A percentile compares a stretch with the other conserved stretches of the same genome.
These are phyloP conservation scores for Notothenia coriiceps DNA, from an alignment of 2,113 vertebrate species.

Conservation along the genomic window DNA sequence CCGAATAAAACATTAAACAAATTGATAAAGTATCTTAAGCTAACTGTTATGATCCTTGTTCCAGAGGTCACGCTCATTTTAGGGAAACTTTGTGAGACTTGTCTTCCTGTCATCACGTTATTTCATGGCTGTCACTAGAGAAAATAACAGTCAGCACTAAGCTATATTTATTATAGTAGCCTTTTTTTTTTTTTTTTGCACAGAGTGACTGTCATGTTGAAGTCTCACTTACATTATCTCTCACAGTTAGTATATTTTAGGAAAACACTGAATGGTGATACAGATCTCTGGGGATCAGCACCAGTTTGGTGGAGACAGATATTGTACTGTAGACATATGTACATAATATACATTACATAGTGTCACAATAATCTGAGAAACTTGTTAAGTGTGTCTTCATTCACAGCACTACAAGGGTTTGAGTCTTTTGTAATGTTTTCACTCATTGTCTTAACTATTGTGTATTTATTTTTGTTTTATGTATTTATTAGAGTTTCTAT, in stretches of 20 bases:
- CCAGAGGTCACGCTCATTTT: slow-evolving; percentile 30
- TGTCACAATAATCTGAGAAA: slow-evolving; percentile 43
- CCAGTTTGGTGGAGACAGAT: slow-evolving; percentile 38
- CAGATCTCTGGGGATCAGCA: slow-evolving; percentile 14
- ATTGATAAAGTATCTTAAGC: neutral
- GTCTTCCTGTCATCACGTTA: slow-evolving; percentile 18
- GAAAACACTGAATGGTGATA: slow-evolving; percentile 31
- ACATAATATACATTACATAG: slow-evolving; percentile 32
- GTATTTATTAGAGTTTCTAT: slow-evolving; percentile 82
- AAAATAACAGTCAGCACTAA: slow-evolving; percentile 77
- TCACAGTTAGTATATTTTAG: slow-evolving; percentile 34
- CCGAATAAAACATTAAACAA: neutral
- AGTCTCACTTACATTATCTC: slow-evolving; percentile 40
- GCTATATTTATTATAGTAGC: slow-evolving; percentile 86
- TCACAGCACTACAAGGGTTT: slow-evolving; percentile 52
- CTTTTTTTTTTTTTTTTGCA: slow-evolving; percentile 69
- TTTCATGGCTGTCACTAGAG: slow-evolving; percentile 56
- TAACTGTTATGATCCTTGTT: neutral
- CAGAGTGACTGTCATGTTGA: slow-evolving; percentile 63
- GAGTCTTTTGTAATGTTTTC: slow-evolving; percentile 67
- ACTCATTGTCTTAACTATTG: slow-evolving; percentile 73
- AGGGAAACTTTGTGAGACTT: slow-evolving; percentile 27
- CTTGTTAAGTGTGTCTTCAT: slow-evolving; percentile 42
- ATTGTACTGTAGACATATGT: neutral
- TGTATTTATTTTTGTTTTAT: slow-evolving; percentile 82